Percentiles rank a stretch among this genome's conserved stretches.
phyloP scores from a whole-genome alignment of 2,888 invertebrate species.

The Fragum whitleyi region DNA sequence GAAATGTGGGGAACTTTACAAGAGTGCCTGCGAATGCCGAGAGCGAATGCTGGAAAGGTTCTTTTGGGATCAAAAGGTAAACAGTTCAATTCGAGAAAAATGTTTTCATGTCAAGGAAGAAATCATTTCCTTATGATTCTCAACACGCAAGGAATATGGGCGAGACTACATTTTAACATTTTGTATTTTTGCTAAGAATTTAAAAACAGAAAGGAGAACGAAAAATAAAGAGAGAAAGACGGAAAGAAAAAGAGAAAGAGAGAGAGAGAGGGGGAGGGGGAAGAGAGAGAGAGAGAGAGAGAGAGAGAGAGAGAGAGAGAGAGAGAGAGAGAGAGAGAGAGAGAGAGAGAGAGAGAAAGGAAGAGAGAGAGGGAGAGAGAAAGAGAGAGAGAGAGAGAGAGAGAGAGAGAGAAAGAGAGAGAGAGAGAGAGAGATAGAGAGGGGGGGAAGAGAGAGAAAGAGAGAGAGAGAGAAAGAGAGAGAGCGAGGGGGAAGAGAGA shows the following conservation, averaged over 20 bases:
- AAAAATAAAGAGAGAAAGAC: background rate
- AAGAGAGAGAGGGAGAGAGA: slow-evolving; percentile 21
- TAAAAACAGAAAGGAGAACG: background rate
- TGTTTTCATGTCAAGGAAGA: too few species aligned
- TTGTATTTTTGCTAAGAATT: too few species aligned
- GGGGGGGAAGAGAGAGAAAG: background rate
- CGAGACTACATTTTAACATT: too few species aligned
- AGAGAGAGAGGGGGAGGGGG: background rate
- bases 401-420: slow-evolving; percentile 21
- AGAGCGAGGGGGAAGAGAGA: too few species aligned
- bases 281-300: background rate
- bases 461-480: too few species aligned
- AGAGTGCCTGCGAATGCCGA: slow-evolving; percentile 25
- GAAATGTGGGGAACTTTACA: slow-evolving; percentile 24
- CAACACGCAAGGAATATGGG: too few species aligned
- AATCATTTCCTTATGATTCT: too few species aligned
- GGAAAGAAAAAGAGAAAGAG: background rate
- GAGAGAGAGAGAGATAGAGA: too few species aligned
- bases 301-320: slow-evolving; percentile 11
- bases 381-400: slow-evolving; percentile 21
- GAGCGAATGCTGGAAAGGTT: slow-evolving; percentile 47
- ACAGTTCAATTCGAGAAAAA: too few species aligned
- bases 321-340: background rate
- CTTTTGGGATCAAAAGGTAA: slow-evolving; percentile 46
- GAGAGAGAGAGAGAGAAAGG: slow-evolving; percentile 7